These are phyloP conservation scores for Actinia equina DNA, from an alignment of 64 coral and sea anemone species.

Conservation along the genomic window DNA sequence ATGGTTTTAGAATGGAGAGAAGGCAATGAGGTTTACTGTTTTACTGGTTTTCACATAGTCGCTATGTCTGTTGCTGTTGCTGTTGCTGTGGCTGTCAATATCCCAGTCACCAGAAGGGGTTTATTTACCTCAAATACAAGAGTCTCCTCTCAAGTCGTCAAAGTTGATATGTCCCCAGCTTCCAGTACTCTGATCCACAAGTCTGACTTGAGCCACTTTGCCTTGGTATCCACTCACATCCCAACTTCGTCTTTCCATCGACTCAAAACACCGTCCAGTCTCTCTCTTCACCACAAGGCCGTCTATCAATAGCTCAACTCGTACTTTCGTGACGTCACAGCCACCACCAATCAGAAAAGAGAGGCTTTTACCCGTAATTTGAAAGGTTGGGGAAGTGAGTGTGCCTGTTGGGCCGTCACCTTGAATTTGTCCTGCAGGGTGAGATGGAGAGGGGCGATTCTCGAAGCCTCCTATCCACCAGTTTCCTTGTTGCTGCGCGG, in stretches of 20 bases:
- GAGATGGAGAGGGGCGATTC: constrained; percentile 7
- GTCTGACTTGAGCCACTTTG: constrained; percentile 24
- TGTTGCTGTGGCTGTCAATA: too few species aligned
- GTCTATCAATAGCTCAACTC: constrained; percentile 42
- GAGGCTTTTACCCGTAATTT: constrained; percentile 1
- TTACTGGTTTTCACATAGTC: too few species aligned
- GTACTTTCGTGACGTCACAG: constrained; percentile 19
- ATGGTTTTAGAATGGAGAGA: too few species aligned
- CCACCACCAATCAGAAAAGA: constrained; percentile 62
- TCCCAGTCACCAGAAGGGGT: too few species aligned
- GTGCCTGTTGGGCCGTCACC: constrained; percentile 39
- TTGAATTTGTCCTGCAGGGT: constrained; percentile 2
- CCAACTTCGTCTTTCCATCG: constrained; percentile 18
- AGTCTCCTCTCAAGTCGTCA: constrained; percentile 52
- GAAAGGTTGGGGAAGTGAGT: constrained; percentile 38
- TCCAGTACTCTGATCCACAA: constrained; percentile 19
- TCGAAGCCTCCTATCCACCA: constrained; percentile 40
- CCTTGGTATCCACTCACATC: constrained; percentile 4
- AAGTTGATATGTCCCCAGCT: constrained; percentile 63
- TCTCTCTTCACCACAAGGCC: constrained; percentile 9
- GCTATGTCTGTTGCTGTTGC: too few species aligned
- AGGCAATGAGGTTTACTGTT: too few species aligned
- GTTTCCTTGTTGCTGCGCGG: constrained; percentile 23
- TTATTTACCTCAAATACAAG: constrained; percentile 8
- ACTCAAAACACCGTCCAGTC: constrained; percentile 40